Evolutionary conservation across 2,888 invertebrate genomes (phyloP).

Genomic region (Macaria notata): DNA sequence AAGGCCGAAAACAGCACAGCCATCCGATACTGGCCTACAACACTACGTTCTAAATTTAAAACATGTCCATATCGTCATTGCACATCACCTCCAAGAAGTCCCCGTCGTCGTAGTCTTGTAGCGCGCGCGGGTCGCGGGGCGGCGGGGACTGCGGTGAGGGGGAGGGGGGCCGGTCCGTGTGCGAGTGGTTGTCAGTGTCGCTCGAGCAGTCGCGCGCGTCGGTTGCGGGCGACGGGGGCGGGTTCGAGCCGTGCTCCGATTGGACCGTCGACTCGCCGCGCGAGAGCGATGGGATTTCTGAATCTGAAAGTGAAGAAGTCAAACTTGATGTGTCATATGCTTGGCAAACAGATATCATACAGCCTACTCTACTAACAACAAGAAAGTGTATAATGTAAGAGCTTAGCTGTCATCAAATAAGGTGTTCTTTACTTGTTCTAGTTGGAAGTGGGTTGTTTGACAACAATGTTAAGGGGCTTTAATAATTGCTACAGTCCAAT

Average conservation of each 20-base stretch:
- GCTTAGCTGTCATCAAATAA: too few species aligned
- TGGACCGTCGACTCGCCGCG: constrained; percentile 82
- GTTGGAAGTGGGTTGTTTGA: too few species aligned
- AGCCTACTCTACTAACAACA: too few species aligned
- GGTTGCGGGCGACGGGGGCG: constrained; percentile 91
- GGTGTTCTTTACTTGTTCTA: too few species aligned
- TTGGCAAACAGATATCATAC: too few species aligned
- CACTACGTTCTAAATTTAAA: constrained; percentile 60
- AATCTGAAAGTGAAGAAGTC: constrained; percentile 54
- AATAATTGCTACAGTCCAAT: too few species aligned
- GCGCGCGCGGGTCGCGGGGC: constrained; percentile 51
- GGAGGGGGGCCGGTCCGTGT: constrained; percentile 57
- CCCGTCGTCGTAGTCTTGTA: constrained; percentile 82
- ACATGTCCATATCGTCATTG: constrained; percentile 87
- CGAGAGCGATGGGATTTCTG: constrained; percentile 84
- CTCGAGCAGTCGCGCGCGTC: constrained; percentile 86
- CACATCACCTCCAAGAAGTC: constrained; percentile 88
- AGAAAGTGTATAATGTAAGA: too few species aligned
- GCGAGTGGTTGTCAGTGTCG: constrained; percentile 79
- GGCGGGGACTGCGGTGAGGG: constrained; percentile 29
- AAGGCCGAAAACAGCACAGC: constrained; percentile 22
- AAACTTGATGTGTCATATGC: too few species aligned
- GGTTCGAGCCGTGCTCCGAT: constrained; percentile 85
- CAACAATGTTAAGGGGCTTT: too few species aligned
- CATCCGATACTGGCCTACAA: constrained; percentile 12